These are phyloP conservation scores for Microctenopoma lineatum DNA, from an alignment of 2,797 vertebrate species.

Conservation along the genomic window DNA sequence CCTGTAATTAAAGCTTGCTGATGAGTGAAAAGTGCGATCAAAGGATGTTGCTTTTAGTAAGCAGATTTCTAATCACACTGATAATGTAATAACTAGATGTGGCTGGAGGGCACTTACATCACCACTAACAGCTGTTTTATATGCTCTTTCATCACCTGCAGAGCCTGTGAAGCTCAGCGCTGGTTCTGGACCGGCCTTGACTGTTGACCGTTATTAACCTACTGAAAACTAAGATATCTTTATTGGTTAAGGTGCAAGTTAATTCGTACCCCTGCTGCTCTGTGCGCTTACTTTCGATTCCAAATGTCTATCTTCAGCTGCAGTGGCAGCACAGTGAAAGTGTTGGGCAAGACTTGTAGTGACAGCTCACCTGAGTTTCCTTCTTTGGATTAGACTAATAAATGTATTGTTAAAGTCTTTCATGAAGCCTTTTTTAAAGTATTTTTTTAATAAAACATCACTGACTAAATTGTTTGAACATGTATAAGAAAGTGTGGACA, in stretches of 20 bases:
- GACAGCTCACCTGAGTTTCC: background rate
- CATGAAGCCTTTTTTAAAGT: too few relatives aligned
- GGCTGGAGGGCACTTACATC: background rate
- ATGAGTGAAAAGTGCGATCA: conserved; percentile 7
- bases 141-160: conserved; percentile 10
- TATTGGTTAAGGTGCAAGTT: conserved; percentile 2
- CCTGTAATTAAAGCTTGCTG: conserved; percentile 43
- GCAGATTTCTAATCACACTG: conserved; percentile 10
- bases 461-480: too few relatives aligned
- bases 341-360: background rate
- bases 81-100: conserved; percentile 10
- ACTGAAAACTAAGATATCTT: background rate
- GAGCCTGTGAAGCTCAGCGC: background rate
- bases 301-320: background rate
- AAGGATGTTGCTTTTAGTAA: background rate
- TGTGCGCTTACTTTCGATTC: background rate
- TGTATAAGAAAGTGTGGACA: too few relatives aligned
- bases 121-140: conserved; percentile 20
- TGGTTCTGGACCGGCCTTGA: conserved; percentile 18
- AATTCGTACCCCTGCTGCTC: background rate
- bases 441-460: too few relatives aligned
- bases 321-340: background rate
- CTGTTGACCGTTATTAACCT: background rate
- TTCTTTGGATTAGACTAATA: conserved; percentile 3
- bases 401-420: background rate